Conservation (phyloP, 2,888 invertebrate species). For the Sicus ferrugineus region DNA sequence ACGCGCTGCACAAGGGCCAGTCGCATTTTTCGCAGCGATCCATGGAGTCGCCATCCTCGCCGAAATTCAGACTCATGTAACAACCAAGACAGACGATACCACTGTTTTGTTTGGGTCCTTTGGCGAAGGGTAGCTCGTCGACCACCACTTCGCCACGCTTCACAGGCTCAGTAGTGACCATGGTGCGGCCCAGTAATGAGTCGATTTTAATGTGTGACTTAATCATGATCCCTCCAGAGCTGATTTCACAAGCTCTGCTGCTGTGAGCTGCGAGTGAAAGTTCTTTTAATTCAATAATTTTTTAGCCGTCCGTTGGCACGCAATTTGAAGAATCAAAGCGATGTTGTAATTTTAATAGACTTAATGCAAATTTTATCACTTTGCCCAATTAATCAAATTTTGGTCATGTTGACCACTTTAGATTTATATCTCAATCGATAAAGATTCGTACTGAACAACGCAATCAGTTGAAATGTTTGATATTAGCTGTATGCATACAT, state of each 20-base stretch:
- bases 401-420: too few relatives aligned
- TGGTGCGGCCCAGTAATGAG: constrained; percentile 74
- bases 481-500: neutral
- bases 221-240: constrained; percentile 49
- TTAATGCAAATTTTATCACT: neutral
- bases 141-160: constrained; percentile 77
- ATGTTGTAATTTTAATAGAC: neutral
- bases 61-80: constrained; percentile 68
- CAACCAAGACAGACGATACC: constrained; percentile 80
- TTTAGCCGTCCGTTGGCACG: constrained; percentile 17
- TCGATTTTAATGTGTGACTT: constrained; percentile 64
- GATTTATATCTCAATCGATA: neutral
- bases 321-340: too few relatives aligned
- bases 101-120: constrained; percentile 80
- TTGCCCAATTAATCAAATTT: neutral
- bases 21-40: constrained; percentile 77
- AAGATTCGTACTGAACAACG: neutral
- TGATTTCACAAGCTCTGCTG: neutral
- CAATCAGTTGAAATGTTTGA: too few relatives aligned
- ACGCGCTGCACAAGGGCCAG: constrained; percentile 68
- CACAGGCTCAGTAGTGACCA: constrained; percentile 73
- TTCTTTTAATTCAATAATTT: constrained; percentile 45
- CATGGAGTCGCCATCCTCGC: constrained; percentile 59
- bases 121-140: constrained; percentile 75
- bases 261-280: constrained; percentile 23